These are phyloP conservation scores for Drosophila ercepeae DNA, from an alignment of 1,140 invertebrate species.

Conservation along the genomic window DNA sequence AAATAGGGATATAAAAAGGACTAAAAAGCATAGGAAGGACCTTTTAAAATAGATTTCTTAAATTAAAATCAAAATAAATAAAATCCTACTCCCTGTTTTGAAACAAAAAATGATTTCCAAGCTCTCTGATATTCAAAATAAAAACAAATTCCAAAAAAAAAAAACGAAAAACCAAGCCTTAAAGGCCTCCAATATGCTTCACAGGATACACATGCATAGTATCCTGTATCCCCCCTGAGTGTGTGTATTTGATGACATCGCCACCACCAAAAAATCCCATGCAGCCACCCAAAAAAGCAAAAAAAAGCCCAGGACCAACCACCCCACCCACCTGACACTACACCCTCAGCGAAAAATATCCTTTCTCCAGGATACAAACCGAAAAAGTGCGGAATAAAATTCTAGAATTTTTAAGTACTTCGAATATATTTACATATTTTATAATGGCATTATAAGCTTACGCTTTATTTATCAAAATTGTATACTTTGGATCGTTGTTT, in stretches of 20 bases:
- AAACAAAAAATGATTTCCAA: no score
- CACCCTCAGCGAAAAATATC: neutral
- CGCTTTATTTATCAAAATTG: constrained; percentile 2
- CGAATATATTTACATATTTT: constrained; percentile 29
- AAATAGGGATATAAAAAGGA: no score
- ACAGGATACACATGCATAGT: constrained; percentile 17
- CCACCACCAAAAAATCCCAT: constrained; percentile 12
- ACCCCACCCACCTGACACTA: neutral
- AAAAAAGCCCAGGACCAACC: neutral
- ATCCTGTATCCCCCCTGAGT: neutral
- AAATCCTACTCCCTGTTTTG: no score
- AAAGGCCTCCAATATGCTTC: constrained; percentile 10
- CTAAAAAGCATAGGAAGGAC: no score
- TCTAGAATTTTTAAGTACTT: neutral
- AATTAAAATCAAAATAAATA: no score
- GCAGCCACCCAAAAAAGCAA: constrained; percentile 8
- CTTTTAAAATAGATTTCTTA: no score
- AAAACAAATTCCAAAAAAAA: constrained; percentile 3
- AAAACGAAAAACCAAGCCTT: constrained; percentile 25
- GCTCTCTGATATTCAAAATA: no score
- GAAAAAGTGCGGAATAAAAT: no score
- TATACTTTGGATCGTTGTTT: neutral
- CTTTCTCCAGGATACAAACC: neutral
- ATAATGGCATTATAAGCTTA: constrained; percentile 22
- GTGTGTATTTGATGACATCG: constrained; percentile 27